phyloP scores from a whole-genome alignment of 2,888 invertebrate genomes.

The Ochropleura leucogaster region DNA sequence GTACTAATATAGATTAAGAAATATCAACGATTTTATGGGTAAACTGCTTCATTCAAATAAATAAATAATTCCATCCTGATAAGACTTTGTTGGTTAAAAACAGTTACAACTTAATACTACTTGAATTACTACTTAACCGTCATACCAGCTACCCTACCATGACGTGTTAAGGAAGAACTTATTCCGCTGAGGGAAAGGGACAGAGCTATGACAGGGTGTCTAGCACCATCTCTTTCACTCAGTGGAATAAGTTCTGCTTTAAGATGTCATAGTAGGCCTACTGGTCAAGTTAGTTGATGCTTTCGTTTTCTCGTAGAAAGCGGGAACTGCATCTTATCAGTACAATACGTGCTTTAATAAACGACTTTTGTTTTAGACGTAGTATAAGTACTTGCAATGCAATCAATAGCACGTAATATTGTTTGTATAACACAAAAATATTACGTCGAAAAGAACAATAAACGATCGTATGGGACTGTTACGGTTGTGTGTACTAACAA shows the following conservation, averaged over 20 bases:
- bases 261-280: too few species aligned
- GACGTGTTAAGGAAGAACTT: too few species aligned
- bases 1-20: too few species aligned
- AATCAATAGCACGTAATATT: conserved; percentile 56
- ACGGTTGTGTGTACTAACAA: conserved; percentile 74
- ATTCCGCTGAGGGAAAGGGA: too few species aligned
- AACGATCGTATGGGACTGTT: conserved; percentile 56
- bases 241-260: too few species aligned
- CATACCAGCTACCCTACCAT: too few species aligned
- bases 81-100: background rate
- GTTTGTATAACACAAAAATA: conserved; percentile 31
- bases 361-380: conserved; percentile 16
- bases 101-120: conserved; percentile 11
- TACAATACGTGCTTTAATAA: conserved; percentile 41
- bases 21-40: too few species aligned
- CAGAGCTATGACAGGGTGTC: too few species aligned
- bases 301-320: conserved; percentile 60
- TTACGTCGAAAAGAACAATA: background rate
- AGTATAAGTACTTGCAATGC: conserved; percentile 30
- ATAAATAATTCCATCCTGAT: background rate
- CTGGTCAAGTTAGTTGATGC: conserved; percentile 62
- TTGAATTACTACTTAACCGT: conserved; percentile 42
- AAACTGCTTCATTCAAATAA: background rate
- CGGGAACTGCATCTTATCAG: conserved; percentile 51
- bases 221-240: too few species aligned